phyloP scores from a whole-genome alignment of 2,888 invertebrate species.

The Agrotis segetum region DNA sequence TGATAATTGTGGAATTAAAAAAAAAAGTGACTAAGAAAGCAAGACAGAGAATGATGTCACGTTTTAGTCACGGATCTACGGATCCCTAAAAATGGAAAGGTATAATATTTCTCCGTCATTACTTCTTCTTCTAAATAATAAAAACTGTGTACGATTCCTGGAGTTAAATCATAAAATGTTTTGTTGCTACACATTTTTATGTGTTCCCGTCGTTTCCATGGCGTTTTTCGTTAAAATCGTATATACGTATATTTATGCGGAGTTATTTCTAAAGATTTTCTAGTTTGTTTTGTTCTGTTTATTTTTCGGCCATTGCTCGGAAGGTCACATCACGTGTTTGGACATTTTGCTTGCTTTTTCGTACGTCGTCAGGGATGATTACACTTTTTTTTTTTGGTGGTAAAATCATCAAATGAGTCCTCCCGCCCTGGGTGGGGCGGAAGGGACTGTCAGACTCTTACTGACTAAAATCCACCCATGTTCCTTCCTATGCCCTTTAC shows the following conservation, averaged over 20 bases:
- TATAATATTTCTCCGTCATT: slow-evolving; percentile 14
- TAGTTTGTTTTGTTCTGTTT: slow-evolving; percentile 11
- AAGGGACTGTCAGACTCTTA: no score
- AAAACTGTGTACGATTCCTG: slow-evolving; percentile 32
- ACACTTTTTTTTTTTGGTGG: no score
- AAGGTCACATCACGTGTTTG: neutral
- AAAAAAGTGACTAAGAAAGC: no score
- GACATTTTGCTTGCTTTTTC: no score
- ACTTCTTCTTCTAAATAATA: slow-evolving; percentile 42
- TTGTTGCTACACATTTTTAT: slow-evolving; percentile 46
- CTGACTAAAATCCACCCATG: no score
- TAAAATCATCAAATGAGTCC: no score
- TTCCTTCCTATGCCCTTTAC: no score
- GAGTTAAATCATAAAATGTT: slow-evolving; percentile 53
- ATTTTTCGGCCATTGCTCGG: neutral
- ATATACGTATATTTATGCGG: slow-evolving; percentile 3
- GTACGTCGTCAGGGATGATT: no score
- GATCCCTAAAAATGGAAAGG: neutral
- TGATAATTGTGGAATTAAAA: no score
- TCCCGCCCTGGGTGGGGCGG: no score
- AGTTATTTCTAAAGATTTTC: slow-evolving; percentile 17
- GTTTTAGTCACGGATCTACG: no score
- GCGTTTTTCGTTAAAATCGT: slow-evolving; percentile 11
- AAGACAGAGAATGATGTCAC: no score
- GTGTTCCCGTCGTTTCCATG: slow-evolving; percentile 26